phyloP scores from a whole-genome alignment of 2,888 invertebrate genomes.

The Anthoptus insignis region DNA sequence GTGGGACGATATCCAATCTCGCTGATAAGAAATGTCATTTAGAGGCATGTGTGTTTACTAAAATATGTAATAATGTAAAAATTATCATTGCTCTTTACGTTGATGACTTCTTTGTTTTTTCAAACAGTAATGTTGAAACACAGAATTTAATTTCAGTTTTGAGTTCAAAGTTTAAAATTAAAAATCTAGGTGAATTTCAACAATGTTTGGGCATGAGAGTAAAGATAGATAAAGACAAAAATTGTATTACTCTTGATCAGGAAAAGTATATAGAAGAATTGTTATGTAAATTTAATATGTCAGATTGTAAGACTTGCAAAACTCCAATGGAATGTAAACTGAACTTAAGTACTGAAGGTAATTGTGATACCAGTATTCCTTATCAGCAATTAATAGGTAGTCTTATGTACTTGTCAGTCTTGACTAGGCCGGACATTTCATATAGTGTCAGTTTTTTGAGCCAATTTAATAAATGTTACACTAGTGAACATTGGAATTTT shows the following conservation, averaged over 20 bases:
- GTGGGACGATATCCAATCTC: conserved; percentile 26
- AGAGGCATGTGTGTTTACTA: not conserved
- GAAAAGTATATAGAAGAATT: conserved; percentile 34
- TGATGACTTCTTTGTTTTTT: conserved; percentile 6
- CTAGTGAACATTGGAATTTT: not conserved
- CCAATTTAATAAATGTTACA: not conserved
- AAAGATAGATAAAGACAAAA: conserved; percentile 15
- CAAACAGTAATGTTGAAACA: conserved; percentile 25
- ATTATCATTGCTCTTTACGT: not conserved
- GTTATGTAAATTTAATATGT: conserved; percentile 32
- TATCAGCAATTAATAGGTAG: not conserved
- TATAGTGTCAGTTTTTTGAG: not conserved
- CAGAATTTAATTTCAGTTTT: conserved; percentile 18
- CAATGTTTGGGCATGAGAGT: conserved; percentile 26
- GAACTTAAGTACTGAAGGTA: not conserved
- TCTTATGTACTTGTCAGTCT: not conserved
- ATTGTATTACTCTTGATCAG: conserved; percentile 31
- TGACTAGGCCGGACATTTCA: not conserved
- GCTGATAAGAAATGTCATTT: not conserved
- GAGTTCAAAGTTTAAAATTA: conserved; percentile 31
- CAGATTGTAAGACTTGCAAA: not conserved
- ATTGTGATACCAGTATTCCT: not conserved
- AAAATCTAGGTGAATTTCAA: conserved; percentile 21
- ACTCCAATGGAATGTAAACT: not conserved
- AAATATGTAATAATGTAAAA: not conserved